Evolutionary conservation across 2,797 vertebrate species (phyloP).

Genomic region (Ispidina lecontei): DNA sequence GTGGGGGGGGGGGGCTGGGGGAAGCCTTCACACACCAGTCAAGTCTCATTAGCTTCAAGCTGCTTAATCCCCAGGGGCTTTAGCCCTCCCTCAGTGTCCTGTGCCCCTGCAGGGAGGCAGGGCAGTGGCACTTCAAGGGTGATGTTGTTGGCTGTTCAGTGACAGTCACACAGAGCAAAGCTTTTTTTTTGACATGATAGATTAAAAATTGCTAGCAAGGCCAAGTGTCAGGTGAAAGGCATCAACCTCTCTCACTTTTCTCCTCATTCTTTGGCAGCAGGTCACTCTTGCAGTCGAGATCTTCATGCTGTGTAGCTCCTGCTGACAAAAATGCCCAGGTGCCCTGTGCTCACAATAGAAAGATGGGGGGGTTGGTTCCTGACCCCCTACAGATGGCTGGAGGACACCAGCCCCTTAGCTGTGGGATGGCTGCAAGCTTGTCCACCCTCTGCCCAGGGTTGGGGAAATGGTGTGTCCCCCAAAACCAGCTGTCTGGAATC

Average conservation of each 20-base stretch:
- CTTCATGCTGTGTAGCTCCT: neutral
- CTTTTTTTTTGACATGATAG: accelerated
- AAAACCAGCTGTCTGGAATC: neutral
- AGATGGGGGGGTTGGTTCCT: neutral
- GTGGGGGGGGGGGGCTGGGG: neutral
- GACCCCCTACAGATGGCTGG: accelerated
- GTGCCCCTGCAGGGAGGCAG: neutral
- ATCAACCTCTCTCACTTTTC: neutral
- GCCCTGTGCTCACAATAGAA: neutral
- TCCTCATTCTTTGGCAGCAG: neutral
- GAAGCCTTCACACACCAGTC: neutral
- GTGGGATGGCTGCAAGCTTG: neutral
- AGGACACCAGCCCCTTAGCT: neutral
- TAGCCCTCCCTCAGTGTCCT: accelerated
- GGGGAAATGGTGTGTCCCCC: accelerated
- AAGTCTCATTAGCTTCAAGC: neutral
- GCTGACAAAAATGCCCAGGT: neutral
- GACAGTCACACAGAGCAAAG: accelerated
- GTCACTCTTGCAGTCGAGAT: neutral
- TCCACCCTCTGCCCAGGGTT: neutral
- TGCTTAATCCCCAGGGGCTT: neutral
- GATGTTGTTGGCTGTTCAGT: neutral
- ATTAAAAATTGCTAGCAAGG: neutral
- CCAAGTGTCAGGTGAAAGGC: neutral
- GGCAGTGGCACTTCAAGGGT: neutral